Percentiles rank a stretch among this genome's conserved stretches.
These are phyloP conservation scores for Caerostris extrusa DNA, from an alignment of 1,140 invertebrate species.

Conservation along the genomic window DNA sequence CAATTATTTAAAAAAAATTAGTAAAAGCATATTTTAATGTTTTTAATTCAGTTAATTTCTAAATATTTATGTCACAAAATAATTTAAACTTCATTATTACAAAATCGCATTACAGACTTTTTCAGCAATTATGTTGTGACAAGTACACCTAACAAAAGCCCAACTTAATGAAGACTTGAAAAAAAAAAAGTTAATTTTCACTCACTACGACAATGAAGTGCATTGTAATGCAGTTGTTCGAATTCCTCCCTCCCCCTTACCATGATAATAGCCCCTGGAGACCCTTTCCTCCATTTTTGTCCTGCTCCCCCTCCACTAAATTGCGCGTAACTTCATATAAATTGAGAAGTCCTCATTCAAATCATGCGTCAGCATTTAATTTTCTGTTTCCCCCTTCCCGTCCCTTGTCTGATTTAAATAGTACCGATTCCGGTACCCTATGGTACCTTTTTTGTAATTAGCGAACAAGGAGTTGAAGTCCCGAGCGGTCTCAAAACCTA, in stretches of 20 bases:
- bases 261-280: background rate
- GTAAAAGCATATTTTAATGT: no score
- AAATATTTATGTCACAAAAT: no score
- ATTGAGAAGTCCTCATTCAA: slow-evolving; percentile 62
- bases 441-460: slow-evolving; percentile 51
- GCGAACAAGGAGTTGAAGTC: slow-evolving; percentile 46
- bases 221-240: background rate
- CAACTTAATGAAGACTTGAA: no score
- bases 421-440: background rate
- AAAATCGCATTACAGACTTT: no score
- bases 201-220: background rate
- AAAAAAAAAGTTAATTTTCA: background rate
- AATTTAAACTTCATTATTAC: no score
- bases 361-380: slow-evolving; percentile 72
- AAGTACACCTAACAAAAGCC: no score
- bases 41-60: no score
- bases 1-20: no score
- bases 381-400: slow-evolving; percentile 2
- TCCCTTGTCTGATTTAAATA: background rate
- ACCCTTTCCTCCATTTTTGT: background rate
- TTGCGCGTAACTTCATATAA: slow-evolving; percentile 17
- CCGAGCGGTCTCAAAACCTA: slow-evolving; percentile 44
- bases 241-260: background rate
- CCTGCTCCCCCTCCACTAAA: background rate
- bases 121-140: no score